These are phyloP conservation scores for Harpalus rufipes DNA, from an alignment of 2,888 invertebrate genomes.

Conservation along the genomic window DNA sequence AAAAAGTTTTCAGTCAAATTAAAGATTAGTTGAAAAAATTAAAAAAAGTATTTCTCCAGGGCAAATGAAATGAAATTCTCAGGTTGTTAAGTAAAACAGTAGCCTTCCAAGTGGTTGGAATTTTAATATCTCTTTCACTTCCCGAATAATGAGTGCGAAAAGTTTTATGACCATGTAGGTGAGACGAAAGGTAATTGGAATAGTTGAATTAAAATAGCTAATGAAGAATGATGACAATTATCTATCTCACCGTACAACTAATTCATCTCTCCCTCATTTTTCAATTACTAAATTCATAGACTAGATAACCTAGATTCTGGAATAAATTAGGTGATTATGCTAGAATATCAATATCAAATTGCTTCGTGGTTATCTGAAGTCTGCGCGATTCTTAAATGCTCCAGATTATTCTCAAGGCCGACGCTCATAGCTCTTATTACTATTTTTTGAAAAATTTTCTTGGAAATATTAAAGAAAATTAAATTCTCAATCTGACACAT, in stretches of 20 bases:
- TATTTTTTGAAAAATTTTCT: too few species aligned
- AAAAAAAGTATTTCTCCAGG: constrained; percentile 8
- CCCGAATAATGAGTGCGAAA: background rate
- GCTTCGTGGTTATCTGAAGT: too few species aligned
- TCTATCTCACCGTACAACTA: background rate
- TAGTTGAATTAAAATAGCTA: constrained; percentile 26
- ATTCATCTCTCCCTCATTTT: background rate
- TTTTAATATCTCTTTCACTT: constrained; percentile 28
- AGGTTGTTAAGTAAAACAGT: constrained; percentile 14
- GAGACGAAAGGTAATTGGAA: background rate
- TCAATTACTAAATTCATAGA: background rate
- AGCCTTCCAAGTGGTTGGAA: constrained; percentile 10
- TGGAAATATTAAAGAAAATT: too few species aligned
- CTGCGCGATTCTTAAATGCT: too few species aligned
- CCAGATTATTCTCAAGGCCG: too few species aligned
- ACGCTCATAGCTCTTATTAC: too few species aligned
- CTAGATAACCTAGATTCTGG: background rate
- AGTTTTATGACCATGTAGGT: background rate
- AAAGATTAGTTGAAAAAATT: constrained; percentile 9
- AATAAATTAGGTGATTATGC: background rate
- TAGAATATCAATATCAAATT: too few species aligned
- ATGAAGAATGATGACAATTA: constrained; percentile 23
- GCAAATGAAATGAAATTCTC: constrained; percentile 11
- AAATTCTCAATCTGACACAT: too few species aligned
- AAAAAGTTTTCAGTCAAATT: constrained; percentile 5